A percentile compares a stretch with the other conserved stretches of the same genome.
Evolutionary conservation across 2,888 invertebrate genomes (phyloP).

Genomic region (Amorpha juglandis): DNA sequence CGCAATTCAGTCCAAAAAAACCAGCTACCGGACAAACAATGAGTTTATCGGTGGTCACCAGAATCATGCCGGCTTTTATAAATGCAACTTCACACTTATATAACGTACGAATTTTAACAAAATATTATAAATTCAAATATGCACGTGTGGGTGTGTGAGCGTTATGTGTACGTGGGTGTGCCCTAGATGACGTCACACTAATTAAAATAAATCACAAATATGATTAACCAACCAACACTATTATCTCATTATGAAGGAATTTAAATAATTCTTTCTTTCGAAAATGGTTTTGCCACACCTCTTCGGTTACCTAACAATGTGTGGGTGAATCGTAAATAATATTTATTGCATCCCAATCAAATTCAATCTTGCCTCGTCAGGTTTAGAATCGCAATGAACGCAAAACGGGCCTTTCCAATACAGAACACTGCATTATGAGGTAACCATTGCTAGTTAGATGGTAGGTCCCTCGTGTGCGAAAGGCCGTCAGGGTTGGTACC

Average conservation of each 20-base stretch:
- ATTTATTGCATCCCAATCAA: slow-evolving; percentile 20
- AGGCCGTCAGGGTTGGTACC: no score
- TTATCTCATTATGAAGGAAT: slow-evolving; percentile 6
- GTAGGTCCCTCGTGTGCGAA: no score
- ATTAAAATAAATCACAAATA: slow-evolving; percentile 6
- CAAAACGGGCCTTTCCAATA: background rate
- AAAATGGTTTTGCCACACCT: slow-evolving; percentile 1
- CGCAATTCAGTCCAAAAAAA: no score
- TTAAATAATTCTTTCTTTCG: slow-evolving; percentile 15
- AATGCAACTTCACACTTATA: no score
- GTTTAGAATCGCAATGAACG: background rate
- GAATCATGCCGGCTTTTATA: no score
- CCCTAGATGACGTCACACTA: slow-evolving; percentile 9
- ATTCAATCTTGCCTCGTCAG: background rate
- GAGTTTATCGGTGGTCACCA: no score
- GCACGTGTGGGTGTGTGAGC: background rate
- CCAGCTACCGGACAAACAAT: no score
- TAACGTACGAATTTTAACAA: no score
- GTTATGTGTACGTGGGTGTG: background rate
- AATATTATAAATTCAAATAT: background rate
- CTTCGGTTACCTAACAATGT: slow-evolving; percentile 12
- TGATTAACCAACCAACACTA: background rate
- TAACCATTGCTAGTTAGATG: background rate
- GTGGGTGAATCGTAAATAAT: slow-evolving; percentile 17
- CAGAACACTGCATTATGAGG: background rate